Conservation (phyloP, 1,140 invertebrate species). For the Trachymyrmex septentrionalis region DNA sequence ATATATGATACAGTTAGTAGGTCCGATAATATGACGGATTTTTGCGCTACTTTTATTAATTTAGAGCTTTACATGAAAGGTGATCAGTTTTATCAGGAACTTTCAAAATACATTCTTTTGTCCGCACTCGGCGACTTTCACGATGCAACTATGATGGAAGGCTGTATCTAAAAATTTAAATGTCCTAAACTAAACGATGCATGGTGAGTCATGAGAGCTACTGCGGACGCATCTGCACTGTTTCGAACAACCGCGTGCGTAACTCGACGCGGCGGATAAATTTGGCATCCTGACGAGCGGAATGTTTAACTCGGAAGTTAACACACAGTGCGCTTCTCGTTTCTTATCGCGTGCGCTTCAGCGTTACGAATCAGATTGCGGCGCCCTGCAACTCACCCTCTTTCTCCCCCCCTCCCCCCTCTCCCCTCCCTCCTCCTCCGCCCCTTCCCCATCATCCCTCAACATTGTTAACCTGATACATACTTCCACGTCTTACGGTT, state of each 20-base stretch:
- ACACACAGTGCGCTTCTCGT: conserved; percentile 38
- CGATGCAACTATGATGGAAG: too few relatives aligned
- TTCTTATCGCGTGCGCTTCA: conserved; percentile 61
- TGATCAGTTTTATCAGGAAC: too few relatives aligned
- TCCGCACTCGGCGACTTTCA: too few relatives aligned
- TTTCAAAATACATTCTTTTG: too few relatives aligned
- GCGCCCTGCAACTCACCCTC: conserved; percentile 26
- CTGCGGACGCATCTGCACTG: background rate
- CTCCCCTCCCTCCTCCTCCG: background rate
- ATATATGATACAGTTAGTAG: too few relatives aligned
- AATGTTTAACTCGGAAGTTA: conserved; percentile 44
- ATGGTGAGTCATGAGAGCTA: background rate
- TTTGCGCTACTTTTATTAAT: too few relatives aligned
- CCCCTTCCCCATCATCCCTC: background rate
- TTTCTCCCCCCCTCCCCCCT: too few relatives aligned
- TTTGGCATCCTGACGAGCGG: conserved; percentile 31
- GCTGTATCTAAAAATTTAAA: background rate
- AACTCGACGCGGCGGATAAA: conserved; percentile 32
- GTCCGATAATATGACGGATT: too few relatives aligned
- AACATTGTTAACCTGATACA: conserved; percentile 59
- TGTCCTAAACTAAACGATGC: background rate
- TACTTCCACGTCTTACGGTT: conserved; percentile 31
- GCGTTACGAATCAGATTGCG: conserved; percentile 50
- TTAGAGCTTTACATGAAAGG: too few relatives aligned
- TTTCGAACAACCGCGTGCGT: conserved; percentile 18